Percentiles rank a stretch among this genome's conserved stretches.
Conservation (phyloP, 2,888 invertebrate genomes). For the Halictus ligatus region DNA sequence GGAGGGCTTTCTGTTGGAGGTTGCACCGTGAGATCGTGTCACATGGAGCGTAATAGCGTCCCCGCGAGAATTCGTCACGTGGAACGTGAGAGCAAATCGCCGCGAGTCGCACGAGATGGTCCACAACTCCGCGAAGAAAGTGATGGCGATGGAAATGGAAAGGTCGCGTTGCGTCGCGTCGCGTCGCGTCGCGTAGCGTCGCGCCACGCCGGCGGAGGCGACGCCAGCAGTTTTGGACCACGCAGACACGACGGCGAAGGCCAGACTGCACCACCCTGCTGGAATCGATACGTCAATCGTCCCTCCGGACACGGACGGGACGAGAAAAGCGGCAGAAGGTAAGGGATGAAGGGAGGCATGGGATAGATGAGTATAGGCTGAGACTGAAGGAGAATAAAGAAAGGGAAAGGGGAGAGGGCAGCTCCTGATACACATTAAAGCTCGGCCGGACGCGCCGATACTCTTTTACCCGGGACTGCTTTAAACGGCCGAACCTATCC, state of each 20-base stretch:
- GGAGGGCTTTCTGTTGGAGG: not conserved
- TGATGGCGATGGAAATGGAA: not conserved
- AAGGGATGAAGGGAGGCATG: constrained; percentile 43
- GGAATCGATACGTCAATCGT: constrained; percentile 82
- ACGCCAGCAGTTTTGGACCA: constrained; percentile 73
- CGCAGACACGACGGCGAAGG: constrained; percentile 74
- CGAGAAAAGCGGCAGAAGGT: constrained; percentile 46
- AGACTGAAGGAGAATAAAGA: constrained; percentile 50
- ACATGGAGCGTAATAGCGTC: not conserved
- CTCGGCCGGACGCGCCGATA: constrained; percentile 2
- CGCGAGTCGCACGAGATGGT: not conserved
- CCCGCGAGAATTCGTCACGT: constrained; percentile 32
- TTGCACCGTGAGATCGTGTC: no score
- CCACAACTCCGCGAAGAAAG: not conserved
- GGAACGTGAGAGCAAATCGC: not conserved
- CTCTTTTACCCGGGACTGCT: constrained; percentile 24
- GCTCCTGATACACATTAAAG: constrained; percentile 50
- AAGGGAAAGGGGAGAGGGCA: constrained; percentile 24
- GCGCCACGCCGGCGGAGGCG: constrained; percentile 55
- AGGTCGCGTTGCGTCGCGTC: not conserved
- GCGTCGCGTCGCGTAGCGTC: not conserved
- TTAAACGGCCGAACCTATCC: not conserved
- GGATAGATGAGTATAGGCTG: constrained; percentile 44
- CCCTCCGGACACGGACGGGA: constrained; percentile 58
- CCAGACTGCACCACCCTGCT: constrained; percentile 75